Evolutionary conservation across 2,113 vertebrate genomes (phyloP).

Genomic region (Anarrhichthys ocellatus): DNA sequence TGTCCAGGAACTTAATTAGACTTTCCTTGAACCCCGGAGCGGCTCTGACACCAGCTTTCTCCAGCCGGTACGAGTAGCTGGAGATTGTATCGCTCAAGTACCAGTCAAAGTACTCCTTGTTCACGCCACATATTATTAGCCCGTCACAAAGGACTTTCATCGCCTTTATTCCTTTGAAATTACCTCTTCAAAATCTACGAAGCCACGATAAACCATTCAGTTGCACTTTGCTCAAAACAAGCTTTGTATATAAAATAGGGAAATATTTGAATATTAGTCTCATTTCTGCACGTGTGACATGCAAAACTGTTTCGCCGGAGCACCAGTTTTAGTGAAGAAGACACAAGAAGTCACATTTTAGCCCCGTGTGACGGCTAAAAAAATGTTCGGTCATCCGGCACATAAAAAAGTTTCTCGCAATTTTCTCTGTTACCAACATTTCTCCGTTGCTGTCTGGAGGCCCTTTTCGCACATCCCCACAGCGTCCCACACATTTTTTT

Average conservation of each 20-base stretch:
- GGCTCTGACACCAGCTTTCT: conserved; percentile 10
- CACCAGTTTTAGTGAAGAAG: not conserved
- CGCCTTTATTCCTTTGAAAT: not conserved
- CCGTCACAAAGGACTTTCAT: not conserved
- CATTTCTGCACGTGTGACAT: not conserved
- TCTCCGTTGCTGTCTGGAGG: not conserved
- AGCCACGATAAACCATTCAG: not conserved
- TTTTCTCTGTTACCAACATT: not conserved
- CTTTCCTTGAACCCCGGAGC: conserved; percentile 46
- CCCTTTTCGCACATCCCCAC: not conserved
- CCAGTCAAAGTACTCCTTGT: not conserved
- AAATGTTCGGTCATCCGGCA: not conserved
- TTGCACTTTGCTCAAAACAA: not conserved
- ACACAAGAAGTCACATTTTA: not conserved
- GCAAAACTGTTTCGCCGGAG: not conserved
- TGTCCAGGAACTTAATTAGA: conserved; percentile 64
- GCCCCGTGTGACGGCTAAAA: not conserved
- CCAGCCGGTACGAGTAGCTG: conserved; percentile 8
- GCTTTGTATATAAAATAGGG: not conserved
- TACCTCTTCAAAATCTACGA: not conserved
- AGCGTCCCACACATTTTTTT: not conserved
- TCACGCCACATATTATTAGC: too few relatives aligned
- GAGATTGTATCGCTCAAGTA: not conserved
- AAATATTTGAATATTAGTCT: not conserved
- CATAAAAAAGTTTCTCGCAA: not conserved